phyloP scores from a whole-genome alignment of 1,140 invertebrate species.

The Calosoma granatense region DNA sequence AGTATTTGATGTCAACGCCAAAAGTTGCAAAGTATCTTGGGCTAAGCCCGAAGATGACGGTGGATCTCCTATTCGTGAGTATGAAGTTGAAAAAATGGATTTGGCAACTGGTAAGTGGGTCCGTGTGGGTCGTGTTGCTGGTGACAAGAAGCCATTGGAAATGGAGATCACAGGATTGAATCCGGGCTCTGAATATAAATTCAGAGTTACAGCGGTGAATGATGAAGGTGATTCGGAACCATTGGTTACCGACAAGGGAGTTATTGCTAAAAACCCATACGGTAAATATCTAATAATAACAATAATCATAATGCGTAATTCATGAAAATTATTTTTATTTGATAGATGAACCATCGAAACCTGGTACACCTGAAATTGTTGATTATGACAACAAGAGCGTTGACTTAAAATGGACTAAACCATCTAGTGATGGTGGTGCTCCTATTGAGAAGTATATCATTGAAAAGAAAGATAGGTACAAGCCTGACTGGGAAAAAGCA shows the following conservation, averaged over 20 bases:
- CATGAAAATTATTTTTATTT: slow-evolving; percentile 20
- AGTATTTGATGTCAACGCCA: slow-evolving; percentile 76
- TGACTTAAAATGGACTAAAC: slow-evolving; percentile 87
- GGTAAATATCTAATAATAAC: slow-evolving; percentile 45
- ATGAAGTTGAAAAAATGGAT: slow-evolving; percentile 92
- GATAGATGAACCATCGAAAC: slow-evolving; percentile 77
- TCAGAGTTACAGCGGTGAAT: slow-evolving; percentile 91
- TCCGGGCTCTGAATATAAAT: slow-evolving; percentile 90
- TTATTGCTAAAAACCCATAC: slow-evolving; percentile 93
- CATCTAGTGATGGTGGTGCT: slow-evolving; percentile 86
- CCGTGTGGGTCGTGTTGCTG: slow-evolving; percentile 63
- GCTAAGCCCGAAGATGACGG: slow-evolving; percentile 89
- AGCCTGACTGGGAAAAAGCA: slow-evolving; percentile 71
- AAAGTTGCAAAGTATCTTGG: slow-evolving; percentile 80
- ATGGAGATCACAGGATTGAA: slow-evolving; percentile 85
- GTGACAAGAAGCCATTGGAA: slow-evolving; percentile 43
- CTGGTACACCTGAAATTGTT: slow-evolving; percentile 79
- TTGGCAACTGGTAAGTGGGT: slow-evolving; percentile 82
- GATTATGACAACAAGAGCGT: slow-evolving; percentile 92
- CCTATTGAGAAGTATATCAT: slow-evolving; percentile 95
- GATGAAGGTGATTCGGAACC: slow-evolving; percentile 94
- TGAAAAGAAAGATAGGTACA: slow-evolving; percentile 85
- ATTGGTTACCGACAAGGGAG: slow-evolving; percentile 69
- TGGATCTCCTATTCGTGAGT: slow-evolving; percentile 85
- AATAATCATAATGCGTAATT: neutral